Evolutionary conservation across 2,888 invertebrate genomes (phyloP), one percentile per base, ranked within the genome.

Genomic region (Lamproptera curius): DNA sequence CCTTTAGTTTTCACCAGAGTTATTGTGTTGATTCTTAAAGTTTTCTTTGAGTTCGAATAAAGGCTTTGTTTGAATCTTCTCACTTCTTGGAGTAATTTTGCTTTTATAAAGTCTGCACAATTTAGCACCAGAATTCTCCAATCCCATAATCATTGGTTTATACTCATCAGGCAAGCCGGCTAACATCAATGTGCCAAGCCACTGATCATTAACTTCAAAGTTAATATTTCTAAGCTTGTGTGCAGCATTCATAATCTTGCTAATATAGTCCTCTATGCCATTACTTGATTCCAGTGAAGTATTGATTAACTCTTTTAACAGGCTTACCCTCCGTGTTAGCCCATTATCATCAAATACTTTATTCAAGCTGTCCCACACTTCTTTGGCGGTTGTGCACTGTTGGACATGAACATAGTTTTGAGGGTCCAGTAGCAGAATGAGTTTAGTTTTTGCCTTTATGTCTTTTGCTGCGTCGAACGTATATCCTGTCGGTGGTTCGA

Each of bases 1-100:
- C 44, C 40, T 40, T 44, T 50, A 52, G 54, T 52, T 54, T 56
- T 55, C 52, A 59, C 59, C 58, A 57, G 56, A 74, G 78, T 77
- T 81, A 78, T 75, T 78, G 80, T 72, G 10, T 28, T 28, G 23
- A 10, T 8, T 9, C 28, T 28, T n/a, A 5, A 10, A 9, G 9
- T 28, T 2, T 8, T n/a, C 9, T 28, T 28, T 9, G 10, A 5
- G n/a, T 28, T 8, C 2, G 28, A 28, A n/a, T 5, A 28, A 28
- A 28, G 9, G 28, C 28, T 10, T 2, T 28, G 9, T n/a, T 28
- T 8, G 2, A 5, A 28, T 28, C 9, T 28, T 2, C 9, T 28
- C 4, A 42, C 23, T 34, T 42, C 35, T 15, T 34, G 20, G 3
- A 34, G 11, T 2, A 42, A 13, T 14, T 42, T 42, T n/a, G 42